Evolutionary conservation across 2,797 vertebrate species (phyloP).

Genomic region (Megaceryle alcyon): DNA sequence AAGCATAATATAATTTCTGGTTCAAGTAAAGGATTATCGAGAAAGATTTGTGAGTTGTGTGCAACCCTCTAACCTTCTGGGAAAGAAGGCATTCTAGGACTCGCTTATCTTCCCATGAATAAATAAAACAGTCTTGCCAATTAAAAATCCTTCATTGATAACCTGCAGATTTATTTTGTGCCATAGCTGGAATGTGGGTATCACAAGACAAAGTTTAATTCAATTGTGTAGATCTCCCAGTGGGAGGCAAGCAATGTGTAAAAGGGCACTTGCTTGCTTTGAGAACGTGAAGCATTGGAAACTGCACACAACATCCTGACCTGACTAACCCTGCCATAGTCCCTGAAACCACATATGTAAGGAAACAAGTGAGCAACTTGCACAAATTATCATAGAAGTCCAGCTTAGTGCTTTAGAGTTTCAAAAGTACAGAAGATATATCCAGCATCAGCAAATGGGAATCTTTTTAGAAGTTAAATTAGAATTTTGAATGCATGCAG

Average conservation of each 20-base stretch:
- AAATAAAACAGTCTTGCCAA: conserved; percentile 49
- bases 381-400: neutral
- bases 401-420: neutral
- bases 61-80: conserved; percentile 49
- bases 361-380: neutral
- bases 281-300: neutral
- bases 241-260: neutral
- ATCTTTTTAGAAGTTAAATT: neutral
- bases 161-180: conserved; percentile 54
- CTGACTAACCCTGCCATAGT: neutral
- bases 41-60: conserved; percentile 70
- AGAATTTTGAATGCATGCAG: neutral
- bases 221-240: neutral
- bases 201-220: neutral
- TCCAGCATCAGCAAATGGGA: neutral
- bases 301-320: neutral
- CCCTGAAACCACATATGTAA: neutral
- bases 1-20: conserved; percentile 65
- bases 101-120: conserved; percentile 53
- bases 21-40: conserved; percentile 63
- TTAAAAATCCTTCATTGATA: conserved; percentile 62
- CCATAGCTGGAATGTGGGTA: neutral
- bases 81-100: conserved; percentile 41
- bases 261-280: neutral
- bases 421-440: neutral